Percentiles rank a stretch among this genome's conserved stretches.
Evolutionary conservation across 1,140 invertebrate species (phyloP).

Genomic region (Ephestia elutella): DNA sequence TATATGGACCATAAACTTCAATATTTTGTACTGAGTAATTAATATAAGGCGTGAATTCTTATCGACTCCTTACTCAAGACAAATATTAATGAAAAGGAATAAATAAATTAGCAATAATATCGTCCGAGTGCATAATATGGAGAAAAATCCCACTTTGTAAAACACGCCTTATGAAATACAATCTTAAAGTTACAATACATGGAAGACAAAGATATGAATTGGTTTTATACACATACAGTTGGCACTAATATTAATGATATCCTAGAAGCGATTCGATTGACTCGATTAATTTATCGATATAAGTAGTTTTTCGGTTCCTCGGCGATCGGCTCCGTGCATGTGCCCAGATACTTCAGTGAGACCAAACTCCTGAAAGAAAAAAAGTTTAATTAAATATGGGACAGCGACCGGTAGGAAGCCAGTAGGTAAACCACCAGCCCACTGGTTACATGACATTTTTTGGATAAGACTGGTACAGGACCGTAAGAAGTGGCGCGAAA

Average conservation of each 20-base stretch:
- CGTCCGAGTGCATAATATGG: too few relatives aligned
- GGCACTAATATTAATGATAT: constrained; percentile 31
- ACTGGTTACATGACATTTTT: too few relatives aligned
- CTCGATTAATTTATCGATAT: constrained; percentile 53
- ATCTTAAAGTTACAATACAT: constrained; percentile 1
- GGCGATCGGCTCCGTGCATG: constrained; percentile 67
- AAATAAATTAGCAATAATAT: too few relatives aligned
- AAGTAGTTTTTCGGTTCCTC: constrained; percentile 73
- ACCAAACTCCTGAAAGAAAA: constrained; percentile 63
- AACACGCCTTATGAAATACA: background rate
- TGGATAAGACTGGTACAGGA: too few relatives aligned
- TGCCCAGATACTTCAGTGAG: constrained; percentile 62
- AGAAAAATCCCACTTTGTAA: too few relatives aligned
- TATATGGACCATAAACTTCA: background rate
- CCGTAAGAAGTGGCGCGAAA: too few relatives aligned
- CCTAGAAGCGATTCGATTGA: constrained; percentile 26
- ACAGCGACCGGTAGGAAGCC: too few relatives aligned
- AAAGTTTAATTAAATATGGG: background rate
- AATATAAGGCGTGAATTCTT: too few relatives aligned
- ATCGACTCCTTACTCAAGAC: too few relatives aligned
- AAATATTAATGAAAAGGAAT: too few relatives aligned
- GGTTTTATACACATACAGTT: constrained; percentile 26
- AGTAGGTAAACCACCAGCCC: too few relatives aligned
- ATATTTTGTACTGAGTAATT: too few relatives aligned
- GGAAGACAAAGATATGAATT: background rate